phyloP scores from a whole-genome alignment of 2,888 invertebrate genomes.

The Clunio marinus region DNA sequence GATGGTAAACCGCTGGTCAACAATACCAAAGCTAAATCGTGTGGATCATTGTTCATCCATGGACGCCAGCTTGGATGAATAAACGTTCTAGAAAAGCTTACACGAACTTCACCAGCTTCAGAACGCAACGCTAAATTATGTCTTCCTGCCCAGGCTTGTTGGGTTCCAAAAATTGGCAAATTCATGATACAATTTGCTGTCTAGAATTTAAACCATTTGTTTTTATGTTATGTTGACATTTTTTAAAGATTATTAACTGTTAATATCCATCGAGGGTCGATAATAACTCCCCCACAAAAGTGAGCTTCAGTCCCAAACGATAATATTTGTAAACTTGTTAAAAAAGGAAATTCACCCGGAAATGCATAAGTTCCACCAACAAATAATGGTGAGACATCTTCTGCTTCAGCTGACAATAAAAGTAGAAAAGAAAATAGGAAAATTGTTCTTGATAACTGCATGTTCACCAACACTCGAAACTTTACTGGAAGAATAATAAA shows the following conservation, averaged over 20 bases:
- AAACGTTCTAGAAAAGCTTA: constrained; percentile 8
- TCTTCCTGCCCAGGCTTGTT: constrained; percentile 49
- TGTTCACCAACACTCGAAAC: too few relatives aligned
- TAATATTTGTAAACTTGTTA: constrained; percentile 48
- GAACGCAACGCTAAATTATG: constrained; percentile 45
- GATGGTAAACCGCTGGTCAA: constrained; percentile 45
- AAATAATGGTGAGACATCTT: constrained; percentile 41
- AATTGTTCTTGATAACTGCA: too few relatives aligned
- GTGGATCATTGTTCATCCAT: constrained; percentile 47
- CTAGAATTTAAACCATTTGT: too few relatives aligned
- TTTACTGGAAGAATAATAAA: too few relatives aligned
- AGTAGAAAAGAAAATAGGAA: too few relatives aligned
- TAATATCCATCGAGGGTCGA: constrained; percentile 48
- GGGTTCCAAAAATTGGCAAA: constrained; percentile 45
- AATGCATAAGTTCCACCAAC: constrained; percentile 49
- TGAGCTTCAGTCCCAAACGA: constrained; percentile 45
- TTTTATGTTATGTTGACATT: too few relatives aligned
- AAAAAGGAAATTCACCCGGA: constrained; percentile 51
- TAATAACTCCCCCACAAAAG: constrained; percentile 52
- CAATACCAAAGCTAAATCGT: constrained; percentile 56
- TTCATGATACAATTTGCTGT: constrained; percentile 47
- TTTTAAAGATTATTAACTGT: too few relatives aligned
- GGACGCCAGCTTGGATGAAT: constrained; percentile 23
- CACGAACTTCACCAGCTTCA: constrained; percentile 42
- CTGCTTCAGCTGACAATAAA: neutral